Evolutionary conservation across 2,888 invertebrate genomes (phyloP), one percentile per base, ranked within the genome.

Genomic region (Prosopocoilus inquinatus): DNA sequence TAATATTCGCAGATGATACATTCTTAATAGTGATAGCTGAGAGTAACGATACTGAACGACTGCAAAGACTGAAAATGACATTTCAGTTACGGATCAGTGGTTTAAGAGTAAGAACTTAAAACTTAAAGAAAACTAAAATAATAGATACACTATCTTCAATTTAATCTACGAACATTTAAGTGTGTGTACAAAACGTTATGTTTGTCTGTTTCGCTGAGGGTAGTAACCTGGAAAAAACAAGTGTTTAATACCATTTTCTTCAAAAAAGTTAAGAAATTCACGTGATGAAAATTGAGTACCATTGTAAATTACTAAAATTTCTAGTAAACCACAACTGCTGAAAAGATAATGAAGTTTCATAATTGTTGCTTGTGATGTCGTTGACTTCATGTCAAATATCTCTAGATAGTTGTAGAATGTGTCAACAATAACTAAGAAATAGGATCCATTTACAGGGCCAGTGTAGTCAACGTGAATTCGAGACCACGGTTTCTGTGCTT

Each of bases 401-500:
- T 47, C 47, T 2, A 45, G n/a, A 9, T 9, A 53, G 53, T 76
- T 78, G 0, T 73, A 73, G 52, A 65, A 66, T 9, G 74, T 67
- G 57, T 77, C 75, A 2, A 75, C 68, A 8, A 75, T 55, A 11
- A 77, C 57, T 3, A 76, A 55, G 32, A 72, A 66, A 64, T 66
- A 68, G 7, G 53, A 54, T 8, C 64, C 67, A 5, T 66, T 39
- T 36, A 72, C 57, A 28, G 73, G 75, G 8, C 75, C 75, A 3
- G 74, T 74, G 62, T 71, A 75, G 58, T 78, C 78, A 9, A 75
- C 62, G 61, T 78, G 77, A 2, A 76, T 55, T 9, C 77, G 62
- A 49, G 70, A 58, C 71, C 73, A 73, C 11, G 68, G 65, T 36
- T 59, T 53, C 1, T 53, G 54, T 12, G 72, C 54, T 48, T 56